phyloP scores from a whole-genome alignment of 1,140 invertebrate genomes.

The Drosophila lacteicornis region DNA sequence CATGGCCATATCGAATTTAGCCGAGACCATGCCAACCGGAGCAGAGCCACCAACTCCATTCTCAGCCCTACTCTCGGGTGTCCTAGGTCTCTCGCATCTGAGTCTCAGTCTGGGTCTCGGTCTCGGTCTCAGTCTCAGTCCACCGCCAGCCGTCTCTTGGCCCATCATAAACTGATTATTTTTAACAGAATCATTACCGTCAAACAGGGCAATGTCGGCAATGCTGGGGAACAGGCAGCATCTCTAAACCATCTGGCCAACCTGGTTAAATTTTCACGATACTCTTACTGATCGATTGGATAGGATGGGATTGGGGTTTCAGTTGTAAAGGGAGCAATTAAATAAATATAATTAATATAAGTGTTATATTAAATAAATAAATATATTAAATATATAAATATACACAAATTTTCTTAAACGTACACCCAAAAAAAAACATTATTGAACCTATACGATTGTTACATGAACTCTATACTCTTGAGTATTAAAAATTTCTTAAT shows the following conservation, averaged over 20 bases:
- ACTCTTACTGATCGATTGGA: conserved; percentile 30
- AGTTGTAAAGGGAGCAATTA: not conserved
- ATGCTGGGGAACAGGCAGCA: conserved; percentile 36
- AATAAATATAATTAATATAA: not conserved
- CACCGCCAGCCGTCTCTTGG: conserved; percentile 35
- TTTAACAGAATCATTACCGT: conserved; percentile 83
- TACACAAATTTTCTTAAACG: too few species aligned
- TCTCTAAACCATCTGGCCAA: conserved; percentile 40
- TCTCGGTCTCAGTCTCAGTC: conserved; percentile 10
- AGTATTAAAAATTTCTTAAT: too few species aligned
- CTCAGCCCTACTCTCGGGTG: conserved; percentile 28
- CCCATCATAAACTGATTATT: conserved; percentile 82
- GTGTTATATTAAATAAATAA: not conserved
- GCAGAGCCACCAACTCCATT: conserved; percentile 28
- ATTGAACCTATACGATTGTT: too few species aligned
- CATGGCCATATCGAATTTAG: conserved; percentile 76
- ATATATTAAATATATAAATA: not conserved
- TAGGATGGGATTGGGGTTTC: not conserved
- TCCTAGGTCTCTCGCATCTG: conserved; percentile 16
- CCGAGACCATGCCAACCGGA: conserved; percentile 46
- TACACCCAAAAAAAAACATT: too few species aligned
- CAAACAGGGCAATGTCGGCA: conserved; percentile 53
- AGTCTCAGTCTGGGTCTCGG: conserved; percentile 1
- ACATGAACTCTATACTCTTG: too few species aligned
- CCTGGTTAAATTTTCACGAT: conserved; percentile 34